Conservation (phyloP, 2,888 invertebrate species). For the Apantesis nais region DNA sequence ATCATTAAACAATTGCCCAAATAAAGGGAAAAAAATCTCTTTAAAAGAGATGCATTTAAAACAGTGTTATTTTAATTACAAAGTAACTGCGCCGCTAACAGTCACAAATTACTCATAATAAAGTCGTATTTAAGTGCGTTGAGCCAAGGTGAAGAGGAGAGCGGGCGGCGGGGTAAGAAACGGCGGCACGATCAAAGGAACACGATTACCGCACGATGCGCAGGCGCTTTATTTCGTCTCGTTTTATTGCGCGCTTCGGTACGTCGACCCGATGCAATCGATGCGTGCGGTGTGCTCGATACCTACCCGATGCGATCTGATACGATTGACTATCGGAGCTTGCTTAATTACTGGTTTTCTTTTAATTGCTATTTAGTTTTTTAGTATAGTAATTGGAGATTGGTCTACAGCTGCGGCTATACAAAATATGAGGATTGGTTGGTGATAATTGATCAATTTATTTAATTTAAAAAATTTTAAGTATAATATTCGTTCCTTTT, state of each 20-base stretch:
- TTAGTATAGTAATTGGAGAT: slow-evolving; percentile 22
- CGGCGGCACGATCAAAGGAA: slow-evolving; percentile 73
- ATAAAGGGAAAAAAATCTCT: slow-evolving; percentile 35
- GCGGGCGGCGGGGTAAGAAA: not conserved
- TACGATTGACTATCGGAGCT: slow-evolving; percentile 38
- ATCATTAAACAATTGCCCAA: slow-evolving; percentile 18
- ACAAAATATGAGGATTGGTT: not conserved
- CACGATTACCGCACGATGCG: slow-evolving; percentile 71
- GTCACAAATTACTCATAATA: slow-evolving; percentile 67
- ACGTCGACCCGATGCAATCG: slow-evolving; percentile 60
- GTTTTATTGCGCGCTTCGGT: slow-evolving; percentile 55
- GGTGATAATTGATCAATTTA: not conserved
- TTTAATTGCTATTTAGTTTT: slow-evolving; percentile 31
- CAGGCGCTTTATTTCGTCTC: slow-evolving; percentile 58
- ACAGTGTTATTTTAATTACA: slow-evolving; percentile 52
- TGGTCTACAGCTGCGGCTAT: slow-evolving; percentile 3
- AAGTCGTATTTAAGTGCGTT: slow-evolving; percentile 55
- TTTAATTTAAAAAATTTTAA: not conserved
- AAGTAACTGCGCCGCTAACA: slow-evolving; percentile 63
- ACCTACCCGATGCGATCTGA: slow-evolving; percentile 33
- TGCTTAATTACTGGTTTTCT: slow-evolving; percentile 30
- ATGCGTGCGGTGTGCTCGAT: slow-evolving; percentile 42
- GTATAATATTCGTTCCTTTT: not conserved
- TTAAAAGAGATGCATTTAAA: slow-evolving; percentile 20
- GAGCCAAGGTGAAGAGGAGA: slow-evolving; percentile 17